Evolutionary conservation across 2,113 vertebrate species (phyloP), one percentile per base, ranked within the genome.

Genomic region (Burhinus oedicnemus): DNA sequence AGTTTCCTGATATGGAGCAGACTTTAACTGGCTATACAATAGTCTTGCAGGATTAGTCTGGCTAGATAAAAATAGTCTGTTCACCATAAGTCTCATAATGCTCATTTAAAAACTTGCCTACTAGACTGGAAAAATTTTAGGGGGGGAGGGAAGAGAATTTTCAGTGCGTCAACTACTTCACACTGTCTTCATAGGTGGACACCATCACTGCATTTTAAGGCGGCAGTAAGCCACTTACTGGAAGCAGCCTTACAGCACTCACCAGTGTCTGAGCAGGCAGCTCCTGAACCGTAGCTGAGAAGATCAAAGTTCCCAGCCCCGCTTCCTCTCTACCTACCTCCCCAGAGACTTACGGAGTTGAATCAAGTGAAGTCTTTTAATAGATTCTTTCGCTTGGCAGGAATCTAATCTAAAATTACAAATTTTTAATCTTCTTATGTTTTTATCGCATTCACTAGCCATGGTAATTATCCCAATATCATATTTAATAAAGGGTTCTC

Each of bases 141-240:
- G 26, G 32, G 11, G 5, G 7, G 4, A 11, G 12, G 4, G 11
- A 57, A n/a, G n/a, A n/a, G n/a, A n/a, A 11, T 77, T 60, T 91
- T 94, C 36, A 49, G 40, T 34, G n/a, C 2, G 1, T 21, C 22
- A 49, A 17, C 12, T 74, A 22, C 30, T 75, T 88, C 30, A 27
- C n/a, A 3, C 8, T 42, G 8, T 18, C 40, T 76, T 42, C 0
- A 0, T 1, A 64, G 23, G 17, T 22, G 34, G 74, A 66, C 25
- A 52, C 16, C 45, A 87, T 9, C 15, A 26, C 0, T 2, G 2
- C 29, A 29, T 34, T 69, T 81, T 26, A 47, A 47, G 23, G 32
- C 0, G 0, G 30, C 42, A 65, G 15, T 10, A 30, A 55, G 15
- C 4, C 68, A 44, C 38, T 44, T 26, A n/a, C 25, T 45, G 93